Evolutionary conservation across 1,140 invertebrate genomes (phyloP).

Genomic region (Manduca sexta): DNA sequence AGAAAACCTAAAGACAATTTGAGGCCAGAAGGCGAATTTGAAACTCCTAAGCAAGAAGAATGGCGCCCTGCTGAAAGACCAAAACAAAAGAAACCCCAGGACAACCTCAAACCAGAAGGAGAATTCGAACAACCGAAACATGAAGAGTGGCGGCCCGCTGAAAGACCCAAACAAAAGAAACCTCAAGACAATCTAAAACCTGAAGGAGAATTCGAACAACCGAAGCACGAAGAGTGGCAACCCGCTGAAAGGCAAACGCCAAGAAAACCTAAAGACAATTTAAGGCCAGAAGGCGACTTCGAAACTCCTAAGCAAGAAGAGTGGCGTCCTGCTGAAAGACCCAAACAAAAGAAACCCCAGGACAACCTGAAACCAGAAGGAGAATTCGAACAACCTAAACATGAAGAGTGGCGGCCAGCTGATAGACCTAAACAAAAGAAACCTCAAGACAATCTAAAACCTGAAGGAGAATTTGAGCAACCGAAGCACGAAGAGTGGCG

Average conservation of each 20-base stretch:
- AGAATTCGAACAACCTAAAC: slow-evolving; percentile 71
- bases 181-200: slow-evolving; percentile 76
- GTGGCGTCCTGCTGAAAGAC: slow-evolving; percentile 73
- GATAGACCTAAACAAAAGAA: slow-evolving; percentile 26
- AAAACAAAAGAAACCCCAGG: slow-evolving; percentile 61
- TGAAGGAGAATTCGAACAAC: slow-evolving; percentile 74
- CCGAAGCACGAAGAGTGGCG: slow-evolving; percentile 2
- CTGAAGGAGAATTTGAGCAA: not conserved
- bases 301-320: slow-evolving; percentile 67
- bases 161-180: slow-evolving; percentile 58
- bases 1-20: slow-evolving; percentile 3
- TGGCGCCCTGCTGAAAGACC: slow-evolving; percentile 63
- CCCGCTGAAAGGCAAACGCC: slow-evolving; percentile 50
- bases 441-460: slow-evolving; percentile 73
- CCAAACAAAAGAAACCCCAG: slow-evolving; percentile 72
- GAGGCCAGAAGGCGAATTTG: not conserved
- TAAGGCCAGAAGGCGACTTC: slow-evolving; percentile 72
- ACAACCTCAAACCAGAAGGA: slow-evolving; percentile 74
- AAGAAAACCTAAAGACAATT: slow-evolving; percentile 72
- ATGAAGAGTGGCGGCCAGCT: slow-evolving; percentile 59
- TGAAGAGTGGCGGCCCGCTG: slow-evolving; percentile 24
- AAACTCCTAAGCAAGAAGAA: not conserved
- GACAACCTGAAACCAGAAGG: slow-evolving; percentile 43
- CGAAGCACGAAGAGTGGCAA: slow-evolving; percentile 38
- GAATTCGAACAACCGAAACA: slow-evolving; percentile 50